Conservation (phyloP, 2,888 invertebrate species). For the Amblyjoppa proteus region DNA sequence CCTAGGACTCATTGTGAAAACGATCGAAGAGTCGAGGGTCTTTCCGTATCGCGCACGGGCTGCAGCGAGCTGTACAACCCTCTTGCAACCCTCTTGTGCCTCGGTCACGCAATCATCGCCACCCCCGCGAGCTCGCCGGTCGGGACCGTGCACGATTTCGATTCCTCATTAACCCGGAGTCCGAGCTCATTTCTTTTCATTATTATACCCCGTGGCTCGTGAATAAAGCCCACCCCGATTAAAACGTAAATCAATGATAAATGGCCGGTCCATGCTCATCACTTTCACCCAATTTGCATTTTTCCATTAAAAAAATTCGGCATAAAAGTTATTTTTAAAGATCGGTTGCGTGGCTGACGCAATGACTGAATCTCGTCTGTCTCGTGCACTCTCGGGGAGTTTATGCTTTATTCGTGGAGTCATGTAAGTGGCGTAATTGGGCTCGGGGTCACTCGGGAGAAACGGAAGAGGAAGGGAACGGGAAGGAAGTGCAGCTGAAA, state of each 20-base stretch:
- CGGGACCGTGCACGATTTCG: constrained; percentile 47
- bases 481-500: constrained; percentile 35
- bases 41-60: constrained; percentile 48
- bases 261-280: neutral
- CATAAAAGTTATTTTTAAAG: neutral
- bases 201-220: constrained; percentile 29
- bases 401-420: constrained; percentile 47
- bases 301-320: neutral
- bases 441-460: constrained; percentile 41
- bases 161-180: constrained; percentile 26
- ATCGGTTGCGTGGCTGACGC: neutral
- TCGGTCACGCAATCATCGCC: constrained; percentile 67
- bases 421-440: constrained; percentile 42
- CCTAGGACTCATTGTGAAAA: constrained; percentile 42
- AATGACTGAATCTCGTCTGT: neutral
- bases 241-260: neutral
- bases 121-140: constrained; percentile 48
- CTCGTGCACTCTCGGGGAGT: constrained; percentile 3
- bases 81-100: constrained; percentile 15
- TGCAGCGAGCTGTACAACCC: constrained; percentile 21
- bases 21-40: constrained; percentile 61
- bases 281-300: neutral
- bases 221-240: neutral
- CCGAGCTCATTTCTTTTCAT: constrained; percentile 47
- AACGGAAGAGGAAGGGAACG: constrained; percentile 53